Conservation (phyloP, 2,113 vertebrate genomes). For the Semicossyphus pulcher region DNA sequence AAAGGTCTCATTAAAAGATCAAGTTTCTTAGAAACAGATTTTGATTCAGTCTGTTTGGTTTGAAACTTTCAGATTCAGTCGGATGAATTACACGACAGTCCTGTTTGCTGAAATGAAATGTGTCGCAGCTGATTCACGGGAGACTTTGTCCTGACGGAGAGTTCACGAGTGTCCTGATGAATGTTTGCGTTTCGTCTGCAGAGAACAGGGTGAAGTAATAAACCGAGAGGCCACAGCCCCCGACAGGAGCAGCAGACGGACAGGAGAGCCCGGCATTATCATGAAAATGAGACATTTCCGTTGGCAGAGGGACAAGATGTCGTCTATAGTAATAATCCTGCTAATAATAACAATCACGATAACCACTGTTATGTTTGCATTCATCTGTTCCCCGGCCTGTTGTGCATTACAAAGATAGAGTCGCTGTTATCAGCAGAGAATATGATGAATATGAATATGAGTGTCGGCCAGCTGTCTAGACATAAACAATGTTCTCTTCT, state of each 20-base stretch:
- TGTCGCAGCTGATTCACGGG: neutral
- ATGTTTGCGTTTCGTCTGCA: neutral
- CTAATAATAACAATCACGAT: slow-evolving; percentile 13
- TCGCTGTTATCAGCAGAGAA: neutral
- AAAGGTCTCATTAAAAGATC: no score
- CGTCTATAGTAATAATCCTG: neutral
- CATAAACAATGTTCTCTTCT: neutral
- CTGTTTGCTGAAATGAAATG: neutral
- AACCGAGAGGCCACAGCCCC: neutral
- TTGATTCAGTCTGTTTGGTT: no score
- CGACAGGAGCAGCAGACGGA: neutral
- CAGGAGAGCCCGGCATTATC: neutral
- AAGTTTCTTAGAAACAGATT: no score
- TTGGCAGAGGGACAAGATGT: neutral
- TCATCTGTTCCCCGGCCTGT: neutral
- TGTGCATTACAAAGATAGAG: neutral
- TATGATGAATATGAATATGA: slow-evolving; percentile 18
- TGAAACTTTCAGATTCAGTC: neutral
- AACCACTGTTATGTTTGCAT: neutral
- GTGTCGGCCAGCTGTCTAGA: neutral
- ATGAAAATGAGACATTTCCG: slow-evolving; percentile 37
- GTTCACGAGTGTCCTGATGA: neutral
- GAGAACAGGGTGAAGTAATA: neutral
- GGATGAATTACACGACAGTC: neutral
- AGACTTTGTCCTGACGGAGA: neutral